Evolutionary conservation across 2,113 vertebrate genomes (phyloP).

Genomic region (Ceyx cyanopectus): DNA sequence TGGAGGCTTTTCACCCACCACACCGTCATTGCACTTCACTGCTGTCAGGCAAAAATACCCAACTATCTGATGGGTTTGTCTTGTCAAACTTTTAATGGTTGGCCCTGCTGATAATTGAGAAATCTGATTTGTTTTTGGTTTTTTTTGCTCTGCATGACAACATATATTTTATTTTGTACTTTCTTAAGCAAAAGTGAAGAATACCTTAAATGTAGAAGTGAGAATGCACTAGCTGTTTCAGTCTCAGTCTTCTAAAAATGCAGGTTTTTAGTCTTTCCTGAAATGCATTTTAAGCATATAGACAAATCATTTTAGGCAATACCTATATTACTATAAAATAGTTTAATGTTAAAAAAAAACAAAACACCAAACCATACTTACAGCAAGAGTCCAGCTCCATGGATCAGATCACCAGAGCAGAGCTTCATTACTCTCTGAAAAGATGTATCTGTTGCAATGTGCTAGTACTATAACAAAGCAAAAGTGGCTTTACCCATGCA

Average conservation of each 20-base stretch:
- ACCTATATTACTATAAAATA: not conserved
- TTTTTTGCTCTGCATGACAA: not conserved
- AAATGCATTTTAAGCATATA: not conserved
- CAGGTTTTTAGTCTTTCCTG: not conserved
- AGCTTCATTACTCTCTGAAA: not conserved
- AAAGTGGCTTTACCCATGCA: not conserved
- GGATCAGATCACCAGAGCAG: not conserved
- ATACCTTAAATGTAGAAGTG: not conserved
- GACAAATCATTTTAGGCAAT: not conserved
- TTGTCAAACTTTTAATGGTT: not conserved
- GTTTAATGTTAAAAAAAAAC: not conserved
- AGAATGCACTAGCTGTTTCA: not conserved
- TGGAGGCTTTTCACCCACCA: fast-evolving
- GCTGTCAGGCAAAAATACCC: not conserved
- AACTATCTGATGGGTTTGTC: not conserved
- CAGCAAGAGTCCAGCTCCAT: too few species aligned
- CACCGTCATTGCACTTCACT: not conserved
- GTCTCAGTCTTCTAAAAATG: not conserved
- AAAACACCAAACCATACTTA: too few species aligned
- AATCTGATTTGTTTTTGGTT: not conserved
- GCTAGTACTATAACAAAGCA: not conserved
- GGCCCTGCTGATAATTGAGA: not conserved
- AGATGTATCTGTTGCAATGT: not conserved
- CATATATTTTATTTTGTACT: not conserved
- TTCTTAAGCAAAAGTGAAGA: not conserved